These are phyloP conservation scores for Diplodus puntazzo DNA, from an alignment of 2,797 vertebrate species.

Conservation along the genomic window DNA sequence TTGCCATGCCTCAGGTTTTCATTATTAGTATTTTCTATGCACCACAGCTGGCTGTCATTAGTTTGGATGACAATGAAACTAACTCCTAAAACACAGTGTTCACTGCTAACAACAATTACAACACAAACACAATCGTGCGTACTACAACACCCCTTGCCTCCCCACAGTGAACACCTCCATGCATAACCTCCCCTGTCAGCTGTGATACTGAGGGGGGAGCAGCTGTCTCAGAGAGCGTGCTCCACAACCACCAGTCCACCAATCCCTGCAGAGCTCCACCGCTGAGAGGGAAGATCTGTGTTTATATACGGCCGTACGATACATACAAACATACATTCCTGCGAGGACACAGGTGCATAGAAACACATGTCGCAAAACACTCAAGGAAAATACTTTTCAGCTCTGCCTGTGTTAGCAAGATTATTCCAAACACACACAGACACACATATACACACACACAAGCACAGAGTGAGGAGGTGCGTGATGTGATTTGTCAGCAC, in stretches of 20 bases:
- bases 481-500: slow-evolving; percentile 26
- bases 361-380: not conserved
- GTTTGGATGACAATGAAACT: not conserved
- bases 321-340: not conserved
- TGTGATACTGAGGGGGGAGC: slow-evolving; percentile 42
- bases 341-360: slow-evolving; percentile 17
- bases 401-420: slow-evolving; percentile 2
- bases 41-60: not conserved
- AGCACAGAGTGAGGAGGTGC: not conserved
- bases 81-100: not conserved
- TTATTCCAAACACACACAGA: not conserved
- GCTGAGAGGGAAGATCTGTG: slow-evolving; percentile 17
- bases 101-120: not conserved
- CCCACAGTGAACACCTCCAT: slow-evolving; percentile 14
- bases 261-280: slow-evolving; percentile 2
- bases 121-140: not conserved
- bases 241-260: slow-evolving; percentile 10
- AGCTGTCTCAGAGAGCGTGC: slow-evolving; percentile 46
- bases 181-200: slow-evolving; percentile 20
- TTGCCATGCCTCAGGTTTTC: too few relatives aligned
- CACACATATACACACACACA: too few relatives aligned
- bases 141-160: not conserved
- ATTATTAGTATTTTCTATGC: too few relatives aligned
- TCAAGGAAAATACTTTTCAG: not conserved
- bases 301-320: slow-evolving; percentile 13